These are phyloP conservation scores for Pionites leucogaster DNA, from an alignment of 2,113 vertebrate species.

Conservation along the genomic window DNA sequence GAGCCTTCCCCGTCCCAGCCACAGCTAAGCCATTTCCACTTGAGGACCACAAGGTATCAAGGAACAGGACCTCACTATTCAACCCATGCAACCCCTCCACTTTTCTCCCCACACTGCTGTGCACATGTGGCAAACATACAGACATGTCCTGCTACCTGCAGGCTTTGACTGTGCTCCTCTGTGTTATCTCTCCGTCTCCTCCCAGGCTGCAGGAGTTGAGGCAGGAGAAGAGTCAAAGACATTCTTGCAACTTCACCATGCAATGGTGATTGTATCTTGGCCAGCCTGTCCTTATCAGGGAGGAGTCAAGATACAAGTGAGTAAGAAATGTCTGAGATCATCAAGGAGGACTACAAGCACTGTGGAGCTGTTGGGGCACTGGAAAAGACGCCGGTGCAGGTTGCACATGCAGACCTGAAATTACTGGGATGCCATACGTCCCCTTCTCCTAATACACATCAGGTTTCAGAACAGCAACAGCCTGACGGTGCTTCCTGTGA, in stretches of 20 bases:
- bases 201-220: neutral
- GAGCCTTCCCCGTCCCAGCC: neutral
- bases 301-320: neutral
- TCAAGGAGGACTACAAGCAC: neutral
- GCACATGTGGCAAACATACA: too few species aligned
- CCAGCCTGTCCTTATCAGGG: neutral
- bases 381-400: neutral
- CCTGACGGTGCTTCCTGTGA: neutral
- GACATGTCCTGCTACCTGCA: neutral
- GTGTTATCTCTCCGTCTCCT: neutral
- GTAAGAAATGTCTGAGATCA: neutral
- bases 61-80: neutral
- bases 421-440: accelerated
- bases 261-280: neutral
- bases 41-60: accelerated
- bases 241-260: neutral
- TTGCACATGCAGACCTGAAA: neutral
- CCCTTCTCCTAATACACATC: neutral
- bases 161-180: neutral
- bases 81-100: neutral
- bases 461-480: neutral
- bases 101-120: neutral
- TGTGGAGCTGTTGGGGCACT: neutral
- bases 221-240: neutral
- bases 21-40: neutral